Base-by-base conservation (phyloP, 2,888 invertebrate species). In the Cryptosula pallasiana region DNA sequence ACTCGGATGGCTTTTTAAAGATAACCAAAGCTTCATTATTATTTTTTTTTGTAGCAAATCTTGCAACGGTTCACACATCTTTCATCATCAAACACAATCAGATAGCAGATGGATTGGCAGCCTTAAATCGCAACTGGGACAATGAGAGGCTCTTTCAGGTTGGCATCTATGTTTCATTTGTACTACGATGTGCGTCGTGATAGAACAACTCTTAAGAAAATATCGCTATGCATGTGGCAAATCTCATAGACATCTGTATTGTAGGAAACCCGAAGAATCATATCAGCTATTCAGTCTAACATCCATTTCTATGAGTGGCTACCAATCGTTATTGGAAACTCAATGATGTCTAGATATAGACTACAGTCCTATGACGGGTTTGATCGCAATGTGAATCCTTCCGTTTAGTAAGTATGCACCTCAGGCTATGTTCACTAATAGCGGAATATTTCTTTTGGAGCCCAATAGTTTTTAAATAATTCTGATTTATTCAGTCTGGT, bases 291-390 rank as follows among this genome's bases (percentile, higher is more conserved):
- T 13, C 55, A 55, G 25, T 55, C 55, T n/a, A 5, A 55, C 9
- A 55, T 55, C 23, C 55, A 55, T n/a, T 55, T 55, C 55, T 55
- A 55, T n/a, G 55, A 55, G 55, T 55, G 25, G n/a, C 55, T 55
- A n/a, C 55, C 55, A 20, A 55, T 55, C 16, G 23, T 55, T n/a
- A 20, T 55, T 25, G 55, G 55, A 3, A 13, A 3, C 5, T 5
- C 5, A 20, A 55, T n/a, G 5, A 55, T n/a, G 9, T 23, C 5
- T 25, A 5, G 23, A 25, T 55, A 55, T n/a, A 55, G n/a, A n/a
- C 23, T 55, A n/a, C 3, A 3, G 16, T 55, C 55, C n/a, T 55
- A 55, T n/a, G 55, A 5, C n/a, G 55, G 55, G 3, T 55, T 23
- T n/a, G n/a, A 55, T 25, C n/a, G 9, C 3, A 55, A 55, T 25